These are phyloP conservation scores for Sciurus vulgaris DNA, from an alignment of 2,797 vertebrate species.

Conservation along the genomic window DNA sequence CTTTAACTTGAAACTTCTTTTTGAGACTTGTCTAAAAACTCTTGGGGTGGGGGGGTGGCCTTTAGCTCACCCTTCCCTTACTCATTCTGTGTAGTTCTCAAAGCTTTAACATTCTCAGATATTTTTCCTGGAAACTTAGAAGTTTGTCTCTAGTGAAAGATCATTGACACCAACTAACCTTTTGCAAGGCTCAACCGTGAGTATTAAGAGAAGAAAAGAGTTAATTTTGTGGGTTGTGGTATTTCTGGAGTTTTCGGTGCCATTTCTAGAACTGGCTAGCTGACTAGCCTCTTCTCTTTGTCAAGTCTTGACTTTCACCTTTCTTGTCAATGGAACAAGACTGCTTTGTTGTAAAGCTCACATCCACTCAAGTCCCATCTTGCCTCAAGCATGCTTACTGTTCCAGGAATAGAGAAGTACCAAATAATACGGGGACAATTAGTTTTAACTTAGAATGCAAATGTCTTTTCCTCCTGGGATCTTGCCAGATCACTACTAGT, in stretches of 20 bases:
- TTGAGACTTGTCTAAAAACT: constrained; percentile 58
- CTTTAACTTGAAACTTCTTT: constrained; percentile 66
- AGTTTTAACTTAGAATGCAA: background rate
- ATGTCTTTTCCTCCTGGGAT: constrained; percentile 36
- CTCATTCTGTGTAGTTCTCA: constrained; percentile 33
- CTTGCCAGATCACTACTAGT: constrained; percentile 29
- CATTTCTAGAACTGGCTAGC: background rate
- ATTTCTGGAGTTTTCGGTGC: background rate
- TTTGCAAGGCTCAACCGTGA: background rate
- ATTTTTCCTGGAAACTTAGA: constrained; percentile 66
- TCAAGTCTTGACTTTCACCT: constrained; percentile 2
- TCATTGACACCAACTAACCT: background rate
- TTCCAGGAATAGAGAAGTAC: background rate
- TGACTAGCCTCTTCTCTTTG: background rate
- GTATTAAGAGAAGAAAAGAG: background rate
- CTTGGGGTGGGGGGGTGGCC: background rate
- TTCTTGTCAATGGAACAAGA: background rate
- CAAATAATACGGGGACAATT: constrained; percentile 10
- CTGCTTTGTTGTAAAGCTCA: background rate
- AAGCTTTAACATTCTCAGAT: constrained; percentile 38
- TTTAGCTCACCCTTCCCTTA: background rate
- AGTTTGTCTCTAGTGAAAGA: constrained; percentile 48
- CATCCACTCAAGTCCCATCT: constrained; percentile 23
- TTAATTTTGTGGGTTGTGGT: background rate
- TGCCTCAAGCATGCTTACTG: constrained; percentile 3